Conservation (phyloP, 1,140 invertebrate species). For the Lucilia cuprina region DNA sequence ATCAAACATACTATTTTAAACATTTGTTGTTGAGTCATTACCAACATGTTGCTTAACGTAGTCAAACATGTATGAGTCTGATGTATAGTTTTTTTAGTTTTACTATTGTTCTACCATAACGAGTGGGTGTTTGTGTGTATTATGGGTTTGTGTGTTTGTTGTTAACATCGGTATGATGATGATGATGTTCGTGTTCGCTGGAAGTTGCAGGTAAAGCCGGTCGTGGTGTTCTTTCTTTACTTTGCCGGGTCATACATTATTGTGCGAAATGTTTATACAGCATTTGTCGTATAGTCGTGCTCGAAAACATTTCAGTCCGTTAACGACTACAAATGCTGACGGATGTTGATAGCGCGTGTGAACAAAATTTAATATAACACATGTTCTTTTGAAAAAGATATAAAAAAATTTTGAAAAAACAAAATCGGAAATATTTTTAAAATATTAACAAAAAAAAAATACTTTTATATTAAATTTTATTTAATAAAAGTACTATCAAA, state of each 20-base stretch:
- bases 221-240: too few relatives aligned
- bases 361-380: background rate
- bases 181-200: background rate
- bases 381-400: background rate
- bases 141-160: background rate
- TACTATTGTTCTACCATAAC: background rate
- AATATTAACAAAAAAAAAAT: background rate
- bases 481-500: background rate
- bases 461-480: background rate
- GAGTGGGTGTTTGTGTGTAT: background rate
- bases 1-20: too few relatives aligned
- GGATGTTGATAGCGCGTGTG: constrained; percentile 16
- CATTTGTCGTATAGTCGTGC: constrained; percentile 12
- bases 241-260: background rate
- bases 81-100: too few relatives aligned
- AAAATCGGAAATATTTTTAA: background rate
- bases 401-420: background rate
- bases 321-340: constrained; percentile 10
- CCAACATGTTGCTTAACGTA: background rate
- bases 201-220: constrained; percentile 4
- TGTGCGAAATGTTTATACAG: constrained; percentile 8
- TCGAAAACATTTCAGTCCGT: background rate
- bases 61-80: background rate
- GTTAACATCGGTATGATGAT: background rate
- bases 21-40: constrained; percentile 3